These are phyloP conservation scores for Hypanus sabinus DNA, from an alignment of 2,113 vertebrate genomes.

Conservation along the genomic window DNA sequence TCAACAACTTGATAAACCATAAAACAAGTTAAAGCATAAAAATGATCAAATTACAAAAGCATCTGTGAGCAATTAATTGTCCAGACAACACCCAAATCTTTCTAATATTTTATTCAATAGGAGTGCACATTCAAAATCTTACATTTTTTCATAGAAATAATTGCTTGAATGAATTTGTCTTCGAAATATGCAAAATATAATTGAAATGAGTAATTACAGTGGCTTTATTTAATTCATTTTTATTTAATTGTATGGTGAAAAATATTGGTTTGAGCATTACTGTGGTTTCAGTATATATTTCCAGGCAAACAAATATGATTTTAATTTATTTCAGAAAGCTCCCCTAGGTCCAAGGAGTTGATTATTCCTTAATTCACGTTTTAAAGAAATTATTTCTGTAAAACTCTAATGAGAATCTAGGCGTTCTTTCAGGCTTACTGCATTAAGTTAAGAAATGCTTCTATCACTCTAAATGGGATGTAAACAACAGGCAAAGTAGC, in stretches of 20 bases:
- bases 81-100: not conserved
- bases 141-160: slow-evolving; percentile 2
- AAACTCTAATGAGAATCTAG: not conserved
- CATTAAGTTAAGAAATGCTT: slow-evolving; percentile 1
- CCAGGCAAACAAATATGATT: not conserved
- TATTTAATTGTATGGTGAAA: slow-evolving; percentile 13
- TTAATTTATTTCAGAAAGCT: not conserved
- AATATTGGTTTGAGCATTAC: not conserved
- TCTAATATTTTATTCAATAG: not conserved
- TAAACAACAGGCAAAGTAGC: not conserved
- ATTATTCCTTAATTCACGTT: not conserved
- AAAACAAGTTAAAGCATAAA: not conserved
- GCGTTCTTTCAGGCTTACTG: not conserved
- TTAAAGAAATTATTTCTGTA: not conserved
- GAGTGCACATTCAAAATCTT: not conserved
- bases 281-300: not conserved
- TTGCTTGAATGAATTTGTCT: not conserved
- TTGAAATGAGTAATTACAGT: slow-evolving; percentile 11
- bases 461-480: not conserved
- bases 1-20: not conserved
- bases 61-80: not conserved
- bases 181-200: not conserved
- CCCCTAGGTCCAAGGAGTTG: not conserved
- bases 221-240: not conserved
- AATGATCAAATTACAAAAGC: not conserved